A percentile compares a stretch with the other conserved stretches of the same genome.
Evolutionary conservation across 2,888 invertebrate species (phyloP).

Genomic region (Macaria liturata): DNA sequence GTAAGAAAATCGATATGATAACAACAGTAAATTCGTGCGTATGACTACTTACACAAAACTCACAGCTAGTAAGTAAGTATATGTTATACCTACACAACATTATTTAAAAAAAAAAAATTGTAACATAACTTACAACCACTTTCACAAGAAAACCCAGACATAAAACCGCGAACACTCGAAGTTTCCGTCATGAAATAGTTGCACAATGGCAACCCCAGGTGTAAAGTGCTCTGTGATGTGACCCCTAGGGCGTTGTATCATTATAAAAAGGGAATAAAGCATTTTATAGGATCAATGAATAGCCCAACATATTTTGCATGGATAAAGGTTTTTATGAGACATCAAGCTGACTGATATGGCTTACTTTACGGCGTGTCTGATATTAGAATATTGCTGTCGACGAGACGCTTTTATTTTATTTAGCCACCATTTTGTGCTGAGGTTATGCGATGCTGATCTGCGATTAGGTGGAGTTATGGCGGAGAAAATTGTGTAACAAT

Average conservation of each 20-base stretch:
- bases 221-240: slow-evolving; percentile 2
- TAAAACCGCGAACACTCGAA: slow-evolving; percentile 10
- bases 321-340: slow-evolving; percentile 20
- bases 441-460: slow-evolving; percentile 2
- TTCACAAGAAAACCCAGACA: not conserved
- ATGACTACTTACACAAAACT: too few relatives aligned
- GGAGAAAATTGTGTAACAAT: too few relatives aligned
- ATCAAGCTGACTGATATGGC: slow-evolving; percentile 22
- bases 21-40: too few relatives aligned
- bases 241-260: slow-evolving; percentile 16
- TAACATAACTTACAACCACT: too few relatives aligned
- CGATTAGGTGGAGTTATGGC: not conserved
- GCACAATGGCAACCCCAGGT: slow-evolving; percentile 6
- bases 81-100: too few relatives aligned
- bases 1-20: too few relatives aligned
- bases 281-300: slow-evolving; percentile 20
- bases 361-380: slow-evolving; percentile 18
- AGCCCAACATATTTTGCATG: slow-evolving; percentile 23
- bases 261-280: slow-evolving; percentile 23
- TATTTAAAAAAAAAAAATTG: too few relatives aligned
- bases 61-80: too few relatives aligned
- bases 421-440: slow-evolving; percentile 4
- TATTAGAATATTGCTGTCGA: slow-evolving; percentile 1
- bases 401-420: slow-evolving; percentile 17
- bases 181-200: slow-evolving; percentile 11